Base-by-base conservation (phyloP, 2,113 vertebrate genomes). In the Calidris pugnax region DNA sequence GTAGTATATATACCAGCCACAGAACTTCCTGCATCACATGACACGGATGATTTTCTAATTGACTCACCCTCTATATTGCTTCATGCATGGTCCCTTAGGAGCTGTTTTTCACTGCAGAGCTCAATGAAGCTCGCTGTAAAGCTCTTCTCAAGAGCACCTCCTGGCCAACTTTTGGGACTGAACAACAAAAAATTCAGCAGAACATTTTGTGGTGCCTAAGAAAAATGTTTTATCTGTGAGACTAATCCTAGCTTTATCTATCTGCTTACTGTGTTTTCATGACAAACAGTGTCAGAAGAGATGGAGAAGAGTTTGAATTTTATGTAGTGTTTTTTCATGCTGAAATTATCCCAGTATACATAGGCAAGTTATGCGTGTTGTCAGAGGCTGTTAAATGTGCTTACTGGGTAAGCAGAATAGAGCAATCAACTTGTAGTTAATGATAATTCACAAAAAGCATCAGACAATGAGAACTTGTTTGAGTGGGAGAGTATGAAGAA, bases 1-100 rank as follows among this genome's bases (percentile, higher is more conserved):
- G 89, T 71, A 94, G 87, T 81, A 81, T 93, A 73, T 93, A 73
- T 90, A 94, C 26, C 51, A 96, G 87, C 59, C 94, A 51, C 75
- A 94, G 50, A 89, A 56, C 84, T 82, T 93, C 76, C 75, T 81
- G 67, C 35, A 30, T 62, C 81, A 85, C 81, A n/a, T 59, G 89
- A 67, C 78, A 87, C 0, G 1, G 71, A 94, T 95, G 87, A 89
- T 95, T 97, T 92, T 86, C 91, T 94, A 73, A 91, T 96, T 84
- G 82, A 81, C 91, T 97, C 95, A 96, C 79, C 75, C 93, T 86
- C 93, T 90, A 59, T 84, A 90, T 95, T 91, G 56, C 85, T 87
- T 89, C 87, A 95, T 33, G 43, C 89, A 28, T 8, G 16, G 81
- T 91, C 72, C 55, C 85, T 57, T 41, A n/a, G 45, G 51, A 94